phyloP scores from a whole-genome alignment of 2,797 vertebrate genomes.

The Arctocebus calabarensis region DNA sequence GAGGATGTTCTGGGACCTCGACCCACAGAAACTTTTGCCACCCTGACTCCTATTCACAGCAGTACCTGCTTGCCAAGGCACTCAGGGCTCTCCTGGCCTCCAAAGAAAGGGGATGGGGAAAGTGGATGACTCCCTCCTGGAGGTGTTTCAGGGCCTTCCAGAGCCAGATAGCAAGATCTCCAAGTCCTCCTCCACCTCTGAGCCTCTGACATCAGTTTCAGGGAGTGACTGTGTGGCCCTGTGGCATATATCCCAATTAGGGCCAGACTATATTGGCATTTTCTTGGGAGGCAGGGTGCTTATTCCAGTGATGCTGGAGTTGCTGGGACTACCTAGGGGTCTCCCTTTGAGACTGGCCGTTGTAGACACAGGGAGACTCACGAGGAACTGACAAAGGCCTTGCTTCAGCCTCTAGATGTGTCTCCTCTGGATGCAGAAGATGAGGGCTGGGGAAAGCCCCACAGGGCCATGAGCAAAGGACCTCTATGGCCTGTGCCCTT shows the following conservation, averaged over 20 bases:
- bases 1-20: neutral
- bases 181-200: too few relatives aligned
- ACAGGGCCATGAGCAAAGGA: rapidly evolving
- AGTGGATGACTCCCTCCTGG: too few relatives aligned
- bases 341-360: neutral
- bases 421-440: rapidly evolving
- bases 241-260: rapidly evolving
- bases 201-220: neutral
- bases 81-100: neutral
- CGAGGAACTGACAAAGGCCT: neutral
- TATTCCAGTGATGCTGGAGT: neutral
- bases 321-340: neutral
- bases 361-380: neutral
- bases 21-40: neutral
- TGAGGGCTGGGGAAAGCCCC: rapidly evolving
- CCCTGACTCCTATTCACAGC: neutral
- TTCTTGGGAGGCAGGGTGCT: neutral
- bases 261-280: rapidly evolving
- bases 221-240: rapidly evolving
- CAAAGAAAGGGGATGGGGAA: neutral
- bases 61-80: neutral
- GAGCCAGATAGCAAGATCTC: neutral
- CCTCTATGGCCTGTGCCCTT: neutral
- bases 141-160: neutral
- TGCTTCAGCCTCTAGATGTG: neutral